Evolutionary conservation across 30 jellyfish, hydroid and myxozoan genomes (phyloP), one percentile per base, ranked within the genome.

Genomic region (Cassiopea xamachana): DNA sequence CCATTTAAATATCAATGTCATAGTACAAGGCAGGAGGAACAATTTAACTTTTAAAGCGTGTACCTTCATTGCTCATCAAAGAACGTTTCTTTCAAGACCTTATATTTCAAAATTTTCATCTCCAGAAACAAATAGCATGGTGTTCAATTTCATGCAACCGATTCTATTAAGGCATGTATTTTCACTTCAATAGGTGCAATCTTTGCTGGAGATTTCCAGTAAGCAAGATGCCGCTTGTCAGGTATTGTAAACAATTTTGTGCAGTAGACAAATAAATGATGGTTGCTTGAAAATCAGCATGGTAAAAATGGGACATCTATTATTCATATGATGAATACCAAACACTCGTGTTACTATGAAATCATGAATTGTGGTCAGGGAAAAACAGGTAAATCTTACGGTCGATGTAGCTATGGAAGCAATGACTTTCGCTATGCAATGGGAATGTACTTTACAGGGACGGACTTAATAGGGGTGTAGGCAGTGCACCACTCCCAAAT

Each of bases 321-420:
- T 55, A 55, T 55, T 55, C 64, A 10, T 3, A 55, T 55, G 58
- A 43, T 71, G 80, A 71, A 71, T 71, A 10, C 17, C 51, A 71
- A 71, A 71, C 80, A 71, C 27, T 16, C 17, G 16, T 71, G 80
- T 71, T 16, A 71, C 80, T 27, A 71, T 1, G 80, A 71, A 16
- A 5, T 6, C 16, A 7, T 71, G 80, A 71, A n/a, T 71, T 43
- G 80, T 55, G 80, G 80, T 71, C 55, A 71, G 16, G 1, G n/a
- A 71, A 2, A 55, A 16, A 16, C 80, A 71, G 80, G 80, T 71
- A 71, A 16, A 17, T 16, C 58, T 71, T 10, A 18, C 10, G 10
- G 16, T 16, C 27, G 80, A 9, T 16, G 80, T 71, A 9, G 27
- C 27, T 6, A 64, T 64, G 74, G 74, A 64, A 64, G 43, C 74